Evolutionary conservation across 2,888 invertebrate species (phyloP).

Genomic region (Drymonia ruficornis): DNA sequence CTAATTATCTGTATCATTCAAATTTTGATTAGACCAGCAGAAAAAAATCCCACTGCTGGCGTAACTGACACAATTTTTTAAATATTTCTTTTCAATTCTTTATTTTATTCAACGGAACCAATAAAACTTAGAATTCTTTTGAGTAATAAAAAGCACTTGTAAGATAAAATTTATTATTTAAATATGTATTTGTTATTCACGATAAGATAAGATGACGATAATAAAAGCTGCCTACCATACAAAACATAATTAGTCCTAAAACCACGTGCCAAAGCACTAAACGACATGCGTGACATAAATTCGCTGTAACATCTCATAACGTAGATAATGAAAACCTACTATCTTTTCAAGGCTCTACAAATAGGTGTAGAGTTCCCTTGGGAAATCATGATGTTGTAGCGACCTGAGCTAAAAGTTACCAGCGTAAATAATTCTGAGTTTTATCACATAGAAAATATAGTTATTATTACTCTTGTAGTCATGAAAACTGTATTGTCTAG

Average conservation of each 20-base stretch:
- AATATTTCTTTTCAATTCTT: too few relatives aligned
- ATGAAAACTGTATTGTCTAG: constrained; percentile 3
- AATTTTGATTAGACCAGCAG: too few relatives aligned
- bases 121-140: too few relatives aligned
- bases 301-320: constrained; percentile 35
- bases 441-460: constrained; percentile 36
- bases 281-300: constrained; percentile 11
- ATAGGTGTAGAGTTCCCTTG: constrained; percentile 40
- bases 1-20: too few relatives aligned
- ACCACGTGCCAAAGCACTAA: not conserved
- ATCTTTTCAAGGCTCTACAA: constrained; percentile 42
- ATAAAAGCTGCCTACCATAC: not conserved
- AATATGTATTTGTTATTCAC: too few relatives aligned
- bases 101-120: too few relatives aligned
- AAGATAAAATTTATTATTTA: too few relatives aligned
- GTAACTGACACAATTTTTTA: too few relatives aligned
- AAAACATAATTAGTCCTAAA: not conserved
- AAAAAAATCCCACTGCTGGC: too few relatives aligned
- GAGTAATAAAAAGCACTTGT: too few relatives aligned
- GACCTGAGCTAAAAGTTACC: constrained; percentile 39
- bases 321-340: constrained; percentile 42
- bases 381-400: constrained; percentile 44
- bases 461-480: constrained; percentile 5
- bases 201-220: not conserved
- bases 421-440: constrained; percentile 42